These are phyloP conservation scores for Scaptomyza tumidula DNA, from an alignment of 2,888 invertebrate species.

Conservation along the genomic window DNA sequence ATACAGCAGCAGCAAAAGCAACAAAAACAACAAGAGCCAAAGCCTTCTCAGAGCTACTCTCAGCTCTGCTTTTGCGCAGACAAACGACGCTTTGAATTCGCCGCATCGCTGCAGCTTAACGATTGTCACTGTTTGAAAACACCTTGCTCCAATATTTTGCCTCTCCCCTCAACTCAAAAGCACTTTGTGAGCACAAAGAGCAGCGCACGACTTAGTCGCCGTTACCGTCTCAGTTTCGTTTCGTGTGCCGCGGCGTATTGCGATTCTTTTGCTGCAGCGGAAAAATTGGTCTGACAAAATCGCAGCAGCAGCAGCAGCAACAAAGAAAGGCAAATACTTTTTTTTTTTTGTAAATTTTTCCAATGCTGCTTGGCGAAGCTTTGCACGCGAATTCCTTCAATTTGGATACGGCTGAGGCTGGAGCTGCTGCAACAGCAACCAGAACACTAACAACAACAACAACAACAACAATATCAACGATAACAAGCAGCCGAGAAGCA, in stretches of 20 bases:
- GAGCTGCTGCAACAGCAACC: constrained; percentile 22
- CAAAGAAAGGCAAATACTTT: constrained; percentile 40
- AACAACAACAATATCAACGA: constrained; percentile 36
- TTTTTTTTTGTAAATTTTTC: constrained; percentile 49
- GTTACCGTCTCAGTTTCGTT: constrained; percentile 58
- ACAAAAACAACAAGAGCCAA: constrained; percentile 40
- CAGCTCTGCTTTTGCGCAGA: constrained; percentile 71
- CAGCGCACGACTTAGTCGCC: constrained; percentile 42
- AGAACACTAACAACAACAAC: constrained; percentile 36
- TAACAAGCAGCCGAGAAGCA: constrained; percentile 34
- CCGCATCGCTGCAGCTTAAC: constrained; percentile 32
- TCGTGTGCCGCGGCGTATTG: constrained; percentile 70
- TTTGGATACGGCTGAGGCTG: constrained; percentile 47
- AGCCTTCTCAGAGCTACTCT: constrained; percentile 53
- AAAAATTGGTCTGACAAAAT: constrained; percentile 63
- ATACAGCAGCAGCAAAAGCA: constrained; percentile 36
- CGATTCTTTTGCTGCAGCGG: constrained; percentile 67
- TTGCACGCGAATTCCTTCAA: constrained; percentile 68
- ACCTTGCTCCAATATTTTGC: constrained; percentile 75
- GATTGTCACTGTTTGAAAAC: constrained; percentile 65
- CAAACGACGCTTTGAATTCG: constrained; percentile 57
- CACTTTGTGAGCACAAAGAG: constrained; percentile 18
- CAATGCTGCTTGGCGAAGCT: constrained; percentile 69
- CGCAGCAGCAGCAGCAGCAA: constrained; percentile 28
- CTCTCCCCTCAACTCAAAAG: constrained; percentile 10